Evolutionary conservation across 2,113 vertebrate genomes (phyloP), one percentile per base, ranked within the genome.

Genomic region (Plecotus auritus): DNA sequence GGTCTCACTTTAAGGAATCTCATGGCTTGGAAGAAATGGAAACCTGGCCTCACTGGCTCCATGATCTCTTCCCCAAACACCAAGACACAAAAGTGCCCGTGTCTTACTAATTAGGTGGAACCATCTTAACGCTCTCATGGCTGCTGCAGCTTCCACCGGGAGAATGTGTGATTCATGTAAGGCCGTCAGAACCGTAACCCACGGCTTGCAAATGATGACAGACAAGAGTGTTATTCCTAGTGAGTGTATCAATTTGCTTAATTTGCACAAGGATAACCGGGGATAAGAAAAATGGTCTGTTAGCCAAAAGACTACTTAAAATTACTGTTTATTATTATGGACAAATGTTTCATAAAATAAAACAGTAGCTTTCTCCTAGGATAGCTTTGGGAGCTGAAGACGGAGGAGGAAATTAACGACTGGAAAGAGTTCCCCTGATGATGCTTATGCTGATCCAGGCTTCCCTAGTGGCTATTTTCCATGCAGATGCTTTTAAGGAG

Each of bases 391-490:
- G 88, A 95, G 56, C 70, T 85, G 76, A 96, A 78, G 77, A 90
- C 59, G 78, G 76, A 93, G 72, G 82, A 96, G 95, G 96, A 96
- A 96, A 96, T 96, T 76, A 91, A 88, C 83, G 83, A 61, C 13
- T 83, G 94, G 70, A 77, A 97, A 95, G 88, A 7, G 74, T 73
- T 96, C 96, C 90, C 93, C 40, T 42, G 90, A 7, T 89, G 54
- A 61, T 14, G 13, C 76, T 95, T 87, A 86, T 30, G 66, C 54
- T 37, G 90, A 93, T 94, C 45, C 61, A 91, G 70, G 23, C 69
- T 96, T 96, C 96, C 89, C 84, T 61, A 16, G 96, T 61, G 93
- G 37, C 66, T 92, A 78, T 95, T 96, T 96, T 97, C 94, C 88
- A 85, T 40, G 51, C 42, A 70, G 81, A 85, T 93, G 51, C 51